Conservation (phyloP, 92 coral and sea anemone genomes). For the Phenganax marumi region DNA sequence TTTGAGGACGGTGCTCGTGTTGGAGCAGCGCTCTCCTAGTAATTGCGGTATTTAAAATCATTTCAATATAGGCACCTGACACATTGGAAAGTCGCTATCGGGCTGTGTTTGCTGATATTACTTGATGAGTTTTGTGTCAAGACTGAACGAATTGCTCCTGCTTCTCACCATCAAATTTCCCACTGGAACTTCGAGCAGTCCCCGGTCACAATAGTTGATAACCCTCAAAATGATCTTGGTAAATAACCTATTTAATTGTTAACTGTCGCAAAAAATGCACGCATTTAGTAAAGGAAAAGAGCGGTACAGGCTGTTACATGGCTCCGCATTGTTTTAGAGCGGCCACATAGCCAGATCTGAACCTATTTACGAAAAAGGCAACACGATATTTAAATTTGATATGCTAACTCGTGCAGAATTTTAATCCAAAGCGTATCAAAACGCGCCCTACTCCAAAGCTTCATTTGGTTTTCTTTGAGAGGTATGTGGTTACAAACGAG, state of each 20-base stretch:
- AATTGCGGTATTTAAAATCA: background rate
- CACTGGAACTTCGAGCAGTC: constrained; percentile 9
- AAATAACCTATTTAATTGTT: background rate
- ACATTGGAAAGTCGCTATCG: constrained; percentile 14
- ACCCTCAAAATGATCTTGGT: constrained; percentile 28
- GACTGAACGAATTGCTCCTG: background rate
- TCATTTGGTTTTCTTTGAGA: background rate
- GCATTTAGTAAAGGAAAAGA: background rate
- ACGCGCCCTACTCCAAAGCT: background rate
- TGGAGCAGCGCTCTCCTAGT: no score
- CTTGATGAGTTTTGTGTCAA: constrained; percentile 34
- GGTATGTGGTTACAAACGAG: no score
- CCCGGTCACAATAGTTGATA: constrained; percentile 28
- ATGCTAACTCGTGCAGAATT: no score
- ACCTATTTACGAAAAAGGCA: no score
- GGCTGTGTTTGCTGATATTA: constrained; percentile 23
- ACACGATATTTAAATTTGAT: no score
- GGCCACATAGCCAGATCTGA: no score
- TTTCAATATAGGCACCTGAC: background rate
- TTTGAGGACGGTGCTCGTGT: no score
- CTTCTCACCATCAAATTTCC: background rate
- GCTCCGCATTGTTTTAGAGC: no score
- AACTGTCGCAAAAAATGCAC: background rate
- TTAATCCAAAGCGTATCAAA: background rate
- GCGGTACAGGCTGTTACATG: background rate